Evolutionary conservation across 2,888 invertebrate genomes (phyloP), one percentile per base, ranked within the genome.

Genomic region (Drosophila macrospina): DNA sequence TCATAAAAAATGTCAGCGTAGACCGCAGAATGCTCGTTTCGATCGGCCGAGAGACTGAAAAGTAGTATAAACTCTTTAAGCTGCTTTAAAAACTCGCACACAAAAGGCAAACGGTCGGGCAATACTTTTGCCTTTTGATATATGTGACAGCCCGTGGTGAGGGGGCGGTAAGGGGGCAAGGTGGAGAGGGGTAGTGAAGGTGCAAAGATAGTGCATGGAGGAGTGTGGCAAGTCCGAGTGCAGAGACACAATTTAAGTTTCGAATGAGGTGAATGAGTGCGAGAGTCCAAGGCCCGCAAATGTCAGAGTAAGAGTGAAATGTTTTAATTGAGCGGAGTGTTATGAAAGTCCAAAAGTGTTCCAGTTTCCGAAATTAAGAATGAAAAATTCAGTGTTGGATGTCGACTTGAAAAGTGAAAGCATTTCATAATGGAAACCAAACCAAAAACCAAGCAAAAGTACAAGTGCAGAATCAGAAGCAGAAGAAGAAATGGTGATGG

Each of bases 261-360:
- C 24, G 8, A 30, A 32, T 59, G 20, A 28, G 52, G 4, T 45
- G 47, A 37, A 51, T 15, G 54, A 42, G 42, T 44, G 11, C 5
- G 26, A 32, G 37, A 52, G 36, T 20, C 28, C 28, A 55, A 63
- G 56, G 55, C 44, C 47, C 64, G 59, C 69, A 78, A 78, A 69
- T 73, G 66, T 69, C 79, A 65, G 50, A 63, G 66, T 69, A 75
- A 65, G 50, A 63, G 65, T 36, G 65, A 82, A 83, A 74, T 74
- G 66, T 80, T 80, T 83, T 83, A 83, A 81, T 83, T 81, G 86
- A 80, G 69, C 65, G 41, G 41, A 54, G 48, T 61, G 41, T 26
- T 30, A 36, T 67, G 51, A 13, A 44, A 41, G 60, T 50, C 42
- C n/a, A 44, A 30, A 47, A 52, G 60, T 56, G 60, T 61, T 54